Base-by-base conservation (phyloP, 2,113 vertebrate species). In the Rana temporaria region DNA sequence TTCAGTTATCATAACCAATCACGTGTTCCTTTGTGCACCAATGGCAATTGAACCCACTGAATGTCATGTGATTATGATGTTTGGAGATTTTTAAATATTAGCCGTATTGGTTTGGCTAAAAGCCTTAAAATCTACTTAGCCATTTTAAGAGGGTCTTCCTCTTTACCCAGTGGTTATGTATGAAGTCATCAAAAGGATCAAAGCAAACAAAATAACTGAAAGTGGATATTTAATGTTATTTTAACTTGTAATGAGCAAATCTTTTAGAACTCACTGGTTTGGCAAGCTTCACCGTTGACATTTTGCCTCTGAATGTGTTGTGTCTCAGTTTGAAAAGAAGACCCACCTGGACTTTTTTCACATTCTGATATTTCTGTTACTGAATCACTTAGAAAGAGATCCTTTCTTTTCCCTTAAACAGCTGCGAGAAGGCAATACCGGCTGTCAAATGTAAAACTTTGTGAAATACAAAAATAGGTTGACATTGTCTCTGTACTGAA, bases 391-490 rank as follows among this genome's bases (percentile, higher is more conserved):
- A 63, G 52, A 26, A 14, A 57, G 69, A 69, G 26, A 71, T 20
- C 20, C 6, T 18, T 53, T 71, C 53, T 26, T 22, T 18, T 34
- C 53, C 52, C 26, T 26, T 82, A 55, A 65, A 48, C 11, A 20
- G 67, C 22, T 59, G 62, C 60, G 63, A 60, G 32, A 76, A 76
- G 71, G 76, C 63, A 60, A 83, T 76, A 76, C 53, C 63, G 68
- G 72, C 81, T 83, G 72, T 83, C 81, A 67, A 76, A 22, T 76
- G 81, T 32, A 83, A 68, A 60, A 60, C 26, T 57, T 74, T 66
- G 70, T 74, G 70, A 74, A 65, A 52, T 83, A 60, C 72, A 52
- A 83, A 76, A 81, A 76, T 83, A 83, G 81, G 63, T 52, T 76
- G 72, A 67, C 55, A 68, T 76, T 74, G 57, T 66, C 70, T 68